Percentiles rank a stretch among this genome's conserved stretches.
Evolutionary conservation across 2,113 vertebrate species (phyloP).

Genomic region (Ranitomeya variabilis): DNA sequence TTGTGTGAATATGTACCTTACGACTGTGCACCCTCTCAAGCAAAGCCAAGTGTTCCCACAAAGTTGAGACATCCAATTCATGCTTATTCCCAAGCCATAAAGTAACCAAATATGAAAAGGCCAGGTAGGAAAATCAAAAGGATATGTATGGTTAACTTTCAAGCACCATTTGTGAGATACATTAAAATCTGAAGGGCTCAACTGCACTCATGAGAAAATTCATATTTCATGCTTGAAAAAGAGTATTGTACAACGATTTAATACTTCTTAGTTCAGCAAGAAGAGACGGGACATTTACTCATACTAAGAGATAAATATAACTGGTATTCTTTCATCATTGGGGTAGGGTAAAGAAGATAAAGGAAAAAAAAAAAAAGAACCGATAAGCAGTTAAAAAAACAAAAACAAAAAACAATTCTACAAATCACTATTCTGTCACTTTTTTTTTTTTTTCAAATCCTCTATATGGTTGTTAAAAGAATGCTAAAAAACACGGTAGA

Average conservation of each 20-base stretch:
- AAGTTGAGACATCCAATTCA: background rate
- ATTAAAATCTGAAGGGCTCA: conserved; percentile 47
- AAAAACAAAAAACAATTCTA: background rate
- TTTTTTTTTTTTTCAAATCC: background rate
- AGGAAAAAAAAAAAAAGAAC: background rate
- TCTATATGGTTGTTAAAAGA: background rate
- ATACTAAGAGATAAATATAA: conserved; percentile 39
- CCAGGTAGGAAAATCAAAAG: conserved; percentile 15
- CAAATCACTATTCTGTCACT: background rate
- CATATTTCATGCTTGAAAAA: conserved; percentile 55
- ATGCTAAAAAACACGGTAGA: too few relatives aligned
- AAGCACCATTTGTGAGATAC: conserved; percentile 53
- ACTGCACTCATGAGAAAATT: conserved; percentile 55
- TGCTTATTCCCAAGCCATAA: conserved; percentile 11
- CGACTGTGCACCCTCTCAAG: background rate
- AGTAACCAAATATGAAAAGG: background rate
- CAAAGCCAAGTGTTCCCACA: background rate
- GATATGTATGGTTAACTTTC: conserved; percentile 56
- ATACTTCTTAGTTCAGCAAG: conserved; percentile 36
- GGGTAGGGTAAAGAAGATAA: background rate
- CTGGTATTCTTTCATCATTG: background rate
- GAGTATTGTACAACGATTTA: conserved; percentile 46
- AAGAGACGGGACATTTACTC: conserved; percentile 11
- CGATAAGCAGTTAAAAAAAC: background rate
- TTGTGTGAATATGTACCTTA: background rate